Evolutionary conservation across 1,140 invertebrate species (phyloP).

Genomic region (Drosophila persimilis): DNA sequence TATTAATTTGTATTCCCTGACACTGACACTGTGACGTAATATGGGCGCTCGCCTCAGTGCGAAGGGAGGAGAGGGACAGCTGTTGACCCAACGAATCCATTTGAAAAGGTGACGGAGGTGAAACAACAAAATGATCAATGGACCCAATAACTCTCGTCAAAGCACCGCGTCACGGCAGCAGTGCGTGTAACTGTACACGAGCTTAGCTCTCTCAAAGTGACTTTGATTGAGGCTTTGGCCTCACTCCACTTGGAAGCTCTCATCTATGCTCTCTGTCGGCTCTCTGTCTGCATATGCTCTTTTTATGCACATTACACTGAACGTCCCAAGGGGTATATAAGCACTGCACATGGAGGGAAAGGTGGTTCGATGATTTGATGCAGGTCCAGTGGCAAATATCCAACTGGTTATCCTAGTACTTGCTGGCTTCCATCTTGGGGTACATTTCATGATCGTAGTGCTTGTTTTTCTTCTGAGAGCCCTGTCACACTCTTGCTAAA

Average conservation of each 20-base stretch:
- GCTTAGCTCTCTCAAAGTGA: slow-evolving; percentile 21
- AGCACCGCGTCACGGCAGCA: slow-evolving; percentile 43
- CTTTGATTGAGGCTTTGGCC: slow-evolving; percentile 47
- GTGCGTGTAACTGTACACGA: slow-evolving; percentile 40
- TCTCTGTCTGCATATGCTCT: slow-evolving; percentile 23
- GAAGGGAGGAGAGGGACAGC: neutral
- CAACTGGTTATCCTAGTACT: no score
- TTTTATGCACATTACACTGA: neutral
- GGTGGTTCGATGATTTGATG: no score
- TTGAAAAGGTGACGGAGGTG: slow-evolving; percentile 28
- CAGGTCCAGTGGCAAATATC: no score
- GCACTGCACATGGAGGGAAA: no score
- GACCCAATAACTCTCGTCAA: slow-evolving; percentile 22
- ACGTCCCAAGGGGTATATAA: no score
- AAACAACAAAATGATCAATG: slow-evolving; percentile 69
- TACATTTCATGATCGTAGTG: no score
- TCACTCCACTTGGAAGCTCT: no score
- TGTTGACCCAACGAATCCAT: slow-evolving; percentile 28
- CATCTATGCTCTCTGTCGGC: neutral
- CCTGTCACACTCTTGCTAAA: neutral
- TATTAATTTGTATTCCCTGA: slow-evolving; percentile 73
- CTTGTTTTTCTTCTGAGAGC: no score
- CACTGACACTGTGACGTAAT: slow-evolving; percentile 30
- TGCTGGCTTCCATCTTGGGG: no score
- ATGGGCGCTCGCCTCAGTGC: neutral